Base-by-base conservation (phyloP, 2,113 vertebrate genomes). In the Oxyura jamaicensis region DNA sequence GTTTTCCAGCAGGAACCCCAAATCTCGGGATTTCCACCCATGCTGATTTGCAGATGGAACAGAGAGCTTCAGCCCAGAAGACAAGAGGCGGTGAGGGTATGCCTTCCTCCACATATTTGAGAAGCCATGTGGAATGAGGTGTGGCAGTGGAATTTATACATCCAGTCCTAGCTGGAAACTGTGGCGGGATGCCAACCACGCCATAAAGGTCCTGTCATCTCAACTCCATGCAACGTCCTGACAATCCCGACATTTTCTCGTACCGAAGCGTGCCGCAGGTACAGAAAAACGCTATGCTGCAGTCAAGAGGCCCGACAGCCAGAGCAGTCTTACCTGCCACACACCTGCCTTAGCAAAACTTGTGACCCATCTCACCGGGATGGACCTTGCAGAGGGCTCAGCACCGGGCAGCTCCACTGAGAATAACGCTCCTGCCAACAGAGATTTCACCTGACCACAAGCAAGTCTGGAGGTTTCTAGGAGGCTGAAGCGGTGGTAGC, bases 91-190 rank as follows among this genome's bases (percentile, higher is more conserved):
- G 20, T 26, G 39, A 95, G 59, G 60, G 46, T 60, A 83, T 7
- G 10, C 48, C 76, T 84, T 74, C 55, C n/a, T 81, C 65, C 86
- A 88, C 90, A 58, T 58, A 86, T 65, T 83, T 94, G 83, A 91
- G 33, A 67, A 83, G 76, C 36, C 48, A 39, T 53, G n/a, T 36
- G 83, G 90, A 95, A 97, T 88, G 88, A 93, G 95, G 90, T 78
- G 85, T 88, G 95, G 88, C 16, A 78, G 39, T 58, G 66, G 76
- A 94, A 96, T 94, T 90, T 6, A 1, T 48, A 73, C 83, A 63
- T 81, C 86, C 76, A 92, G 83, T 63, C 69, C 48, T 50, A 69
- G 53, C 53, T 11, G 0, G 73, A 46, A 93, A 88, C 18, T 12
- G 58, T 58, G 84, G 73, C 79, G 60, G 21, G 52, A 68, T 84